These are phyloP conservation scores for Ivindomyrus marchei DNA, from an alignment of 2,113 vertebrate species.

Conservation along the genomic window DNA sequence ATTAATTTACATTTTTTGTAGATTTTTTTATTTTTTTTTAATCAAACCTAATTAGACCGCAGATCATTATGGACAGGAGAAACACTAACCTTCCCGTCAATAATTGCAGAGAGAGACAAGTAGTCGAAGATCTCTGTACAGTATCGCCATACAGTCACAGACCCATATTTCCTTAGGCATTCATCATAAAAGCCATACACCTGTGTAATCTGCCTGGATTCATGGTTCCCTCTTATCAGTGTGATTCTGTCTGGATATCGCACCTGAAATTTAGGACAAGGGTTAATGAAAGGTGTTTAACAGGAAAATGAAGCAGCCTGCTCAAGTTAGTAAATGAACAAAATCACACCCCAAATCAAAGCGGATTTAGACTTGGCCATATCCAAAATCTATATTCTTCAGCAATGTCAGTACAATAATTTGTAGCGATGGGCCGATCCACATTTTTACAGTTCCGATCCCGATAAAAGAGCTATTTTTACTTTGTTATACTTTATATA, in stretches of 20 bases:
- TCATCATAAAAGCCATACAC: slow-evolving; percentile 94
- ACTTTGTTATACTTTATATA: no score
- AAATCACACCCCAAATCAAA: not conserved
- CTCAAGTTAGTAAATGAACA: not conserved
- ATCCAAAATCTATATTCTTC: not conserved
- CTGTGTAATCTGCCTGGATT: slow-evolving; percentile 89
- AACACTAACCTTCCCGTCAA: slow-evolving; percentile 82
- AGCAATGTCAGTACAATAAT: not conserved
- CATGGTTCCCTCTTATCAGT: slow-evolving; percentile 87
- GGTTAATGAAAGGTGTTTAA: not conserved
- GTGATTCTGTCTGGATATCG: slow-evolving; percentile 93
- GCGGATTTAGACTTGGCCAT: not conserved
- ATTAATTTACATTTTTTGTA: not conserved
- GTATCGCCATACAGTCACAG: slow-evolving; percentile 90
- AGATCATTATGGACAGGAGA: not conserved
- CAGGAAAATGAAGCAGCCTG: not conserved
- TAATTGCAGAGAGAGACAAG: slow-evolving; percentile 89
- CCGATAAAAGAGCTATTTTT: no score
- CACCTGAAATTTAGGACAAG: slow-evolving; percentile 60
- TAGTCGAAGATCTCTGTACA: slow-evolving; percentile 97
- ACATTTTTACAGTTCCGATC: no score
- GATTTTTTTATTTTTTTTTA: no score
- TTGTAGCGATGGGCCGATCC: no score
- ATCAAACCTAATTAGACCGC: not conserved
- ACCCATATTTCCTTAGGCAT: slow-evolving; percentile 89